Evolutionary conservation across 2,888 invertebrate genomes (phyloP), one percentile per base, ranked within the genome.

Genomic region (Panorpa germanica): DNA sequence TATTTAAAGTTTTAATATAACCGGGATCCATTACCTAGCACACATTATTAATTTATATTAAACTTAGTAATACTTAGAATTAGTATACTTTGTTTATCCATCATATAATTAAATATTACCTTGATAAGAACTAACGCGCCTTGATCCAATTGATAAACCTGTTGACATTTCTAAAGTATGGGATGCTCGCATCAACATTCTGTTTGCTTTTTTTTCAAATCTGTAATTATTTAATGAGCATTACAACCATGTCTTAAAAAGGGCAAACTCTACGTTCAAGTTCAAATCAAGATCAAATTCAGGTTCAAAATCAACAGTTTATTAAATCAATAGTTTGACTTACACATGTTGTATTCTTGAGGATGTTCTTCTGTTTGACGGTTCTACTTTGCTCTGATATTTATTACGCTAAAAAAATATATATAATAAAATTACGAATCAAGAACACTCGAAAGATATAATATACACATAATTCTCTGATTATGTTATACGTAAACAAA

Each of bases 131-230:
- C n/a, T n/a, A n/a, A n/a, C n/a, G n/a, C n/a, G n/a, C n/a, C n/a
- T n/a, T n/a, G n/a, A n/a, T n/a, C n/a, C n/a, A n/a, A 85, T 63
- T 3, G 74, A 75, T 32, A 81, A 60, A 0, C 82, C 82, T 0
- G 83, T 85, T 1, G 76, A 82, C 45, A 73, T 73, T 47, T 77
- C 83, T 42, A 74, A 53, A 4, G 77, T 86, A 49, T 80, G 85
- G 2, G 80, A 82, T 1, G 78, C 88, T 46, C 68, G 78, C 52
- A 74, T 58, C 45, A 88, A 64, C 62, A 85, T 73, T 48, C 77
- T 77, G 44, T 78, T 82, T 0, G 81, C 85, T 46, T 78, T 76
- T 45, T 70, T 68, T 49, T 82, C 81, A 38, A 82, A 65, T 9
- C 71, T 70, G 38, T 10, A 47, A 39, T n/a, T n/a, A n/a, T n/a